Conservation (phyloP, 2,797 vertebrate genomes). For the Propithecus perrieri region DNA sequence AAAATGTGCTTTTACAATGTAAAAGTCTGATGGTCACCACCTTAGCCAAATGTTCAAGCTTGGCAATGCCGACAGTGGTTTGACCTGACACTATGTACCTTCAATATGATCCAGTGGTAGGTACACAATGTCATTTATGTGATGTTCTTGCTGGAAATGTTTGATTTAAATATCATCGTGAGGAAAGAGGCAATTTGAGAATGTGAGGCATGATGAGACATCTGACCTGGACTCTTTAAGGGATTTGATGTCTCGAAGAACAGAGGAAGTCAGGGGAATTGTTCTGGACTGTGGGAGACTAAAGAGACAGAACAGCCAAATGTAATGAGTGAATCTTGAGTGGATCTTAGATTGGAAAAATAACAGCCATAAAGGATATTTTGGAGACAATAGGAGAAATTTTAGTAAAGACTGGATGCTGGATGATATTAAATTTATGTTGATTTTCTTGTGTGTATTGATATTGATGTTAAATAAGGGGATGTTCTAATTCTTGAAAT, state of each 20-base stretch:
- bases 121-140: neutral
- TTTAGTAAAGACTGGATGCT: neutral
- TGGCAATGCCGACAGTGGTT: neutral
- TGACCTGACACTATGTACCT: neutral
- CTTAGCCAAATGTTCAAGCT: neutral
- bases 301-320: neutral
- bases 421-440: neutral
- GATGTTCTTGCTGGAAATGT: neutral
- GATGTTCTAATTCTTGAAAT: neutral
- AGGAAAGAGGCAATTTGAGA: neutral
- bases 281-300: neutral
- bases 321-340: neutral
- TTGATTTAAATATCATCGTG: neutral
- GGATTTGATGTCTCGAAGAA: neutral
- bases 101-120: neutral
- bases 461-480: neutral
- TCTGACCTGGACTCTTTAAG: neutral
- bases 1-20: neutral
- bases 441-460: neutral
- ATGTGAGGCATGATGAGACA: neutral
- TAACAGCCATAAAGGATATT: neutral
- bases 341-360: neutral
- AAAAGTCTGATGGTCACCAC: neutral
- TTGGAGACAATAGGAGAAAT: neutral
- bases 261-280: neutral